phyloP scores from a whole-genome alignment of 1,140 invertebrate genomes.

The Microplitis demolitor region DNA sequence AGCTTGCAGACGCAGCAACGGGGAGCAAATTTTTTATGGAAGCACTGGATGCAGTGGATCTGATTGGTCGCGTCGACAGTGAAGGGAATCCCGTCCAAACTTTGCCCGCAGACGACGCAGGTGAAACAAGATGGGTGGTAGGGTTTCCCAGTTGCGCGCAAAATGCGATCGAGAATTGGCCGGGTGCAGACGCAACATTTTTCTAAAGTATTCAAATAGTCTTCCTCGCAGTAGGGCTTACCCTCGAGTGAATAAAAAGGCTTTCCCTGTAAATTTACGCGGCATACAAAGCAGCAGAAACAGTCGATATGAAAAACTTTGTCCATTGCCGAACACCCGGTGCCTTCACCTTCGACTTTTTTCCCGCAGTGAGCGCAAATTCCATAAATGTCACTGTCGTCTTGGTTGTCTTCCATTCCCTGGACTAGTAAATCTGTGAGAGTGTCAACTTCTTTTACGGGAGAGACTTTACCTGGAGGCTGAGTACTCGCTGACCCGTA shows the following conservation, averaged over 20 bases:
- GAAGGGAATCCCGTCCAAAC: conserved; percentile 96
- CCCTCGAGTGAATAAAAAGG: conserved; percentile 94
- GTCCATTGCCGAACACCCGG: conserved; percentile 95
- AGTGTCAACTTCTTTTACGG: conserved; percentile 74
- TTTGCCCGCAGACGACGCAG: conserved; percentile 93
- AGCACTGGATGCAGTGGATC: conserved; percentile 98
- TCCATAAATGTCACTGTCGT: conserved; percentile 67
- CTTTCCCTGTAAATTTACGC: conserved; percentile 87
- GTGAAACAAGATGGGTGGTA: conserved; percentile 98
- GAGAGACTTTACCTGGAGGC: conserved; percentile 55
- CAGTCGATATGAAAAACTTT: conserved; percentile 94
- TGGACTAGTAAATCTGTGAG: conserved; percentile 85
- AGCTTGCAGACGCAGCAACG: conserved; percentile 93
- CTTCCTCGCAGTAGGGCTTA: conserved; percentile 92
- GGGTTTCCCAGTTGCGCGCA: conserved; percentile 95
- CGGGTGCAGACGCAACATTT: conserved; percentile 97
- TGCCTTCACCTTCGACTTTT: conserved; percentile 88
- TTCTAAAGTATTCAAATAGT: conserved; percentile 94
- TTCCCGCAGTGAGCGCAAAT: conserved; percentile 88
- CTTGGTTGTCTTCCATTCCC: conserved; percentile 73
- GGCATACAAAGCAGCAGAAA: conserved; percentile 90
- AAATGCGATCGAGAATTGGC: conserved; percentile 92
- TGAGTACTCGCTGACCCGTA: conserved; percentile 66
- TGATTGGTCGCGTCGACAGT: conserved; percentile 98
- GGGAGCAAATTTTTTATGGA: conserved; percentile 99